These are phyloP conservation scores for Lissonota sp. DNA, from an alignment of 2,888 invertebrate species.

Conservation along the genomic window DNA sequence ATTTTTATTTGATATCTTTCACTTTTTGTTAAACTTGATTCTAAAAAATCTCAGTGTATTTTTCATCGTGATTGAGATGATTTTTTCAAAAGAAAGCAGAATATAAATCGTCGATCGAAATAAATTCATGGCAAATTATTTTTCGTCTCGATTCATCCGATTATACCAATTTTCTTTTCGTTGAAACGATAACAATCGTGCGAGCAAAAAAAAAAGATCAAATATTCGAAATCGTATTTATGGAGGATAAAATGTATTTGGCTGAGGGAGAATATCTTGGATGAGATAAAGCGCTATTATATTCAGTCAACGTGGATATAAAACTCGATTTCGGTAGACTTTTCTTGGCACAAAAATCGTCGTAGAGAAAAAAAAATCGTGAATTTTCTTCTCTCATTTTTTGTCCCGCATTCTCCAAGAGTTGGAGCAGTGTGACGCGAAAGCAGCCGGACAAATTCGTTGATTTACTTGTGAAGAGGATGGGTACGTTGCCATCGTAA, in stretches of 20 bases:
- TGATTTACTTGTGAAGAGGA: slow-evolving; percentile 60
- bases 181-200: not conserved
- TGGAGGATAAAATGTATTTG: not conserved
- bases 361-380: not conserved
- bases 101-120: no score
- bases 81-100: no score
- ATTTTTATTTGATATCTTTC: no score
- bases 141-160: no score
- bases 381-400: not conserved
- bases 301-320: slow-evolving; percentile 9
- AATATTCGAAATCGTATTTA: not conserved
- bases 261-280: not conserved
- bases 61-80: no score
- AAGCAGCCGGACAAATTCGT: slow-evolving; percentile 52
- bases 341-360: slow-evolving; percentile 35
- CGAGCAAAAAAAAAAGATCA: not conserved
- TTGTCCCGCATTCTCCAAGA: not conserved
- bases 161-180: not conserved
- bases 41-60: no score
- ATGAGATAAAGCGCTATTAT: slow-evolving; percentile 21
- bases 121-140: no score
- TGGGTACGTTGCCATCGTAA: slow-evolving; percentile 38
- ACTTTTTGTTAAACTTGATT: no score
- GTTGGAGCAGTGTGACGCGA: not conserved
- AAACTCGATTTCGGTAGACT: slow-evolving; percentile 37